Conservation (phyloP, 2,797 vertebrate genomes). For the Enteromius paludinosus region DNA sequence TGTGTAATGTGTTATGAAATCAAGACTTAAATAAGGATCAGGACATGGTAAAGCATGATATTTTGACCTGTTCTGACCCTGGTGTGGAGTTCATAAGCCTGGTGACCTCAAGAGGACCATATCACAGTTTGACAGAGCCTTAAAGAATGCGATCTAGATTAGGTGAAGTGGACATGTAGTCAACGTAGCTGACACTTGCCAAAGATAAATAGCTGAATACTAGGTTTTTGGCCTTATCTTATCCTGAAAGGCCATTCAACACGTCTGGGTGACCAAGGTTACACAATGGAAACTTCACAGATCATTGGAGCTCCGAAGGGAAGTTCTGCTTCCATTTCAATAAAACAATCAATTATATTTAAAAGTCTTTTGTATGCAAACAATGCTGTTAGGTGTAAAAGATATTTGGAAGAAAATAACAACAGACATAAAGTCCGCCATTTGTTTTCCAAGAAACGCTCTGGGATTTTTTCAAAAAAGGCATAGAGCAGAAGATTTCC, state of each 20-base stretch:
- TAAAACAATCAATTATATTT: background rate
- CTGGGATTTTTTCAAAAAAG: background rate
- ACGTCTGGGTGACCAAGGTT: constrained; percentile 22
- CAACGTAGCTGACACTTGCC: constrained; percentile 37
- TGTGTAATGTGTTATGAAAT: background rate
- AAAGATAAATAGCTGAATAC: constrained; percentile 34
- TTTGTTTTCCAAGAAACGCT: background rate
- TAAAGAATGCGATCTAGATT: constrained; percentile 37
- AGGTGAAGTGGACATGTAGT: constrained; percentile 20
- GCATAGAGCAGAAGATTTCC: background rate
- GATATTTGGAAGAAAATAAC: background rate
- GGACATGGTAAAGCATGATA: background rate
- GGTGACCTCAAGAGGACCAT: constrained; percentile 37
- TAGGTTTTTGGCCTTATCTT: constrained; percentile 33
- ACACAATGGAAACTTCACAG: constrained; percentile 37
- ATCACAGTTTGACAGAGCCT: constrained; percentile 25
- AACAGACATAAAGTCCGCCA: background rate
- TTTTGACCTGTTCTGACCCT: constrained; percentile 34
- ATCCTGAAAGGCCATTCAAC: constrained; percentile 38
- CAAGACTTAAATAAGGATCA: background rate
- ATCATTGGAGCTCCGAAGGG: constrained; percentile 3
- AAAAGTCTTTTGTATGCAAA: background rate
- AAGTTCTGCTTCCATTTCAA: constrained; percentile 15
- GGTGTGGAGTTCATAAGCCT: background rate
- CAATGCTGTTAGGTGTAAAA: background rate